Percentiles rank a stretch among this genome's conserved stretches.
phyloP scores from a whole-genome alignment of 2,113 vertebrate genomes.

The Nibea coibor region DNA sequence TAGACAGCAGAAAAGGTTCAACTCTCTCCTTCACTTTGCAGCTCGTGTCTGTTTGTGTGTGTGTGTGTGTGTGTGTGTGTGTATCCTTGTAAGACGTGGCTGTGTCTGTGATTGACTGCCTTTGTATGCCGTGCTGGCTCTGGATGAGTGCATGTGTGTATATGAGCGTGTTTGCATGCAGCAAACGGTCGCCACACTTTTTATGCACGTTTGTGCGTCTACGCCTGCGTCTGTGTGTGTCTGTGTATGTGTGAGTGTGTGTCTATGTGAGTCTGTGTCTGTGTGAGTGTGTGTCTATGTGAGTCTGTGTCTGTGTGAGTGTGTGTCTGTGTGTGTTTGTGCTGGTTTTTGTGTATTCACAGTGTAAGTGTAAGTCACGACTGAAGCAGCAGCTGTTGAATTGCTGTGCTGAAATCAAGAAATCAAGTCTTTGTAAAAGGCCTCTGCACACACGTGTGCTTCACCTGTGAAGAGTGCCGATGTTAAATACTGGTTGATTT shows the following conservation, averaged over 20 bases:
- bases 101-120: conserved; percentile 6
- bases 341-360: conserved; percentile 40
- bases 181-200: background rate
- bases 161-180: conserved; percentile 18
- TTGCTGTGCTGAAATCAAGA: conserved; percentile 56
- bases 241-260: conserved; percentile 3
- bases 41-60: background rate
- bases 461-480: conserved; percentile 49
- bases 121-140: background rate
- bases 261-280: background rate
- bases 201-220: background rate
- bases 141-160: background rate
- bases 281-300: conserved; percentile 21
- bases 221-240: background rate
- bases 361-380: conserved; percentile 64
- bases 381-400: conserved; percentile 72
- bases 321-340: conserved; percentile 28
- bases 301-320: conserved; percentile 4
- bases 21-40: background rate
- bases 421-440: conserved; percentile 63
- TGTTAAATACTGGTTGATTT: conserved; percentile 28
- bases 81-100: background rate
- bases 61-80: background rate
- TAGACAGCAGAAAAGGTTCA: background rate
- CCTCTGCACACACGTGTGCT: conserved; percentile 42